These are phyloP conservation scores for Gymnocypris eckloni DNA, from an alignment of 2,797 vertebrate species.

Conservation along the genomic window DNA sequence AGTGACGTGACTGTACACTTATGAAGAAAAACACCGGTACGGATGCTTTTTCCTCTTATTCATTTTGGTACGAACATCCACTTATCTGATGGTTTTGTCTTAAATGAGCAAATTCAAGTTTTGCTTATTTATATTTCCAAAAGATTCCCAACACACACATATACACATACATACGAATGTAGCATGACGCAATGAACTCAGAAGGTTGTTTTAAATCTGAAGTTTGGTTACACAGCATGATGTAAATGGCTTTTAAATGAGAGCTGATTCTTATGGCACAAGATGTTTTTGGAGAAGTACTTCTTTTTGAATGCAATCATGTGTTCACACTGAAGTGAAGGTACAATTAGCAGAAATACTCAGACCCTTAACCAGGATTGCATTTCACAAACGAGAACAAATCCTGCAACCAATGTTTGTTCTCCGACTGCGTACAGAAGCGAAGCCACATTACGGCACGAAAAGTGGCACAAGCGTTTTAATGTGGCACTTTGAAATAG, in stretches of 20 bases:
- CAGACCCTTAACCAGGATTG: conserved; percentile 14
- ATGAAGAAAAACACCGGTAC: background rate
- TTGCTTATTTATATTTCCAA: conserved; percentile 11
- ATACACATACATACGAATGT: background rate
- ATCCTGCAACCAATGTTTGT: background rate
- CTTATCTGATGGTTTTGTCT: background rate
- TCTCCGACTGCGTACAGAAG: background rate
- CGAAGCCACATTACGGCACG: background rate
- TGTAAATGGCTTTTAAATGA: conserved; percentile 64
- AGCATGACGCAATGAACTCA: conserved; percentile 30
- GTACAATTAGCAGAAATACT: conserved; percentile 15
- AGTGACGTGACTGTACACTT: conserved; percentile 58
- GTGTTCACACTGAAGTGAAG: background rate
- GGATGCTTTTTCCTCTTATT: background rate
- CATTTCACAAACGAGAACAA: conserved; percentile 13
- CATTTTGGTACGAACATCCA: conserved; percentile 8
- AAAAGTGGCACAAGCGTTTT: background rate
- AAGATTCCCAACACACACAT: background rate
- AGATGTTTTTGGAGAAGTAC: conserved; percentile 74
- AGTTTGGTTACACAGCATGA: conserved; percentile 26
- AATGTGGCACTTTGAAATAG: background rate
- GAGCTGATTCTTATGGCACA: conserved; percentile 87
- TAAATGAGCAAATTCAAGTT: conserved; percentile 32
- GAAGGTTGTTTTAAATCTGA: conserved; percentile 16
- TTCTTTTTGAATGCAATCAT: conserved; percentile 76